Evolutionary conservation across 2,113 vertebrate species (phyloP), one percentile per base, ranked within the genome.

Genomic region (Corythornis vintsioides): DNA sequence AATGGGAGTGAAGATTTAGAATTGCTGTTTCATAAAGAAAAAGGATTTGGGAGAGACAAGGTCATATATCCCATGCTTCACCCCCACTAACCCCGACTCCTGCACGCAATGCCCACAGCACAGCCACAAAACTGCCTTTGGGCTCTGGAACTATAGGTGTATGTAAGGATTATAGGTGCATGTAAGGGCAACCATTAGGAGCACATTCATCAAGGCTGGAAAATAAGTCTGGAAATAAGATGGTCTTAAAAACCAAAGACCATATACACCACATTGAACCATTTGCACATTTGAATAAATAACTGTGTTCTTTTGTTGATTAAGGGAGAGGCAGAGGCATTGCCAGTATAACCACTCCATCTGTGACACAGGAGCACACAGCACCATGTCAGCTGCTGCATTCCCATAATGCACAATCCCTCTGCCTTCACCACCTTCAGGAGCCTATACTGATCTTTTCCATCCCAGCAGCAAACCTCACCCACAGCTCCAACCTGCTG

Each of bases 1-100:
- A 87, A 87, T 50, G 43, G 29, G n/a, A 11, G 33, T 64, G 26
- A 94, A 92, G 78, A 89, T 79, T 56, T 57, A 82, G 67, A 92
- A 63, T 2, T 94, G 71, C 66, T 89, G 67, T 42, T 94, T 88
- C 72, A 70, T 13, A 91, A 52, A 92, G 69, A 74, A 88, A 91
- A 91, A 79, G 64, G 42, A 87, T 91, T 88, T 74, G 31, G 19
- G 26, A 92, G 33, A 83, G 19, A 85, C 28, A 95, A 80, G 64
- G 75, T 77, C 20, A 9, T 50, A 55, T 0, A 3, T 59, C 28
- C 57, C 75, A 22, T 64, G 52, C 47, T 55, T 94, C 72, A 91
- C 66, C 65, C 20, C 31, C 69, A 14, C 72, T 69, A 63, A 80
- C 64, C 72, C 47, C 40, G 47, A 85, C 52, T 91, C 50, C 69